These are phyloP conservation scores for Nothobranchius kuhntae DNA, from an alignment of 2,113 vertebrate genomes.

Conservation along the genomic window DNA sequence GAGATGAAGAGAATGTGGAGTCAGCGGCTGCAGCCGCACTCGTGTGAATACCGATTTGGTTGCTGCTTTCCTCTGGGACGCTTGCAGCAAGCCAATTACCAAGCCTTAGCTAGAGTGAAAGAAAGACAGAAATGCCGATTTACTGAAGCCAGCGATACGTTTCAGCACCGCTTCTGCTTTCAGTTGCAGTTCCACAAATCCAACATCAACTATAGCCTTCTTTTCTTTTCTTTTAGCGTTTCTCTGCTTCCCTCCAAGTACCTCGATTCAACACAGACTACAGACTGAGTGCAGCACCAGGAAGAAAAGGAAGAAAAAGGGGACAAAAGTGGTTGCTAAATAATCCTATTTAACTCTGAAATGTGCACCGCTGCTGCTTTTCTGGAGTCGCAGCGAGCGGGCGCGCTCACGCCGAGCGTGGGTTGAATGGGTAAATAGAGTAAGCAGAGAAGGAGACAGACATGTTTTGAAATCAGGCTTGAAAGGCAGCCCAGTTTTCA, in stretches of 20 bases:
- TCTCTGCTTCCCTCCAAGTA: conserved; percentile 27
- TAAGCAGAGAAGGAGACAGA: conserved; percentile 53
- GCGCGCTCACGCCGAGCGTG: conserved; percentile 55
- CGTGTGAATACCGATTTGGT: conserved; percentile 71
- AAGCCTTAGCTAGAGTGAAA: conserved; percentile 55
- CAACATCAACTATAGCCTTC: conserved; percentile 33
- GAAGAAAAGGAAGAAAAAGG: conserved; percentile 35
- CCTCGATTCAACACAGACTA: conserved; percentile 53
- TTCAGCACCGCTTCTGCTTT: conserved; percentile 32
- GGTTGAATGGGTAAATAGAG: conserved; percentile 63
- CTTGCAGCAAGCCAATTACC: conserved; percentile 73
- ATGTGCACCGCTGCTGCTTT: conserved; percentile 65
- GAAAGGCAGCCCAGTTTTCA: conserved; percentile 67
- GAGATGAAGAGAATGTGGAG: conserved; percentile 47
- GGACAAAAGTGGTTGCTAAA: conserved; percentile 59
- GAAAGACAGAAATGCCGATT: conserved; percentile 51
- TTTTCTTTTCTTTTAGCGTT: conserved; percentile 37
- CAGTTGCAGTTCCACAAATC: conserved; percentile 46
- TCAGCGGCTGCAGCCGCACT: conserved; percentile 55
- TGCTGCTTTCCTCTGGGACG: conserved; percentile 68
- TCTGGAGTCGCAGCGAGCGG: conserved; percentile 55
- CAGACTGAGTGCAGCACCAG: conserved; percentile 42
- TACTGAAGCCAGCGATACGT: conserved; percentile 62
- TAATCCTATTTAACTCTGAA: conserved; percentile 72
- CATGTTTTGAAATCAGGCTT: conserved; percentile 70